Evolutionary conservation across 2,113 vertebrate species (phyloP), one percentile per base, ranked within the genome.

Genomic region (Phalacrocorax carbo): DNA sequence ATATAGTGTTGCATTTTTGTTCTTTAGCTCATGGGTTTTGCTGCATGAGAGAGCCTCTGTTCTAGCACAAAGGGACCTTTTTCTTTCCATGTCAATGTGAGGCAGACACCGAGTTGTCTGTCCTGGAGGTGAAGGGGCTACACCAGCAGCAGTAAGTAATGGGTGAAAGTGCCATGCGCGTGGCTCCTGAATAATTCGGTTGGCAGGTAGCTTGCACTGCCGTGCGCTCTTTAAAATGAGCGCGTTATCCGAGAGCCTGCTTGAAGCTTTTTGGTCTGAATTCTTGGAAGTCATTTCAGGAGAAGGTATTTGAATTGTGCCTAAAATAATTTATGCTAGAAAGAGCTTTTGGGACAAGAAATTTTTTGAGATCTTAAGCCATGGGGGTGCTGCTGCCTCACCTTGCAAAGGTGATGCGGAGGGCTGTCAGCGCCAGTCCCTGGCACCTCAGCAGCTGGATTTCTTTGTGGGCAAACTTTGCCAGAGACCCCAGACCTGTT

Each of bases 241-340:
- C 1, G 16, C 2, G 2, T 61, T 72, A 62, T 22, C 64, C 13
- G 54, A 42, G 52, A 93, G 64, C 32, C 82, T 92, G 55, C 92
- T 90, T 15, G 55, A 80, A 82, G 49, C 64, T 78, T 54, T 57
- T 58, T 81, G 82, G 1, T 75, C 83, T 78, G 29, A 49, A 15
- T 81, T 68, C 76, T 84, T 96, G 80, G 38, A 52, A 51, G 5
- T 13, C 18, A 22, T 93, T 87, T 64, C 91, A 68, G 69, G 82
- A 70, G 51, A 89, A 68, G 14, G 10, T 34, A 10, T n/a, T 84
- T 76, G 61, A 68, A 27, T 92, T 72, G 46, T 62, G 19, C 55
- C 51, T 46, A 14, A 85, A 93, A 62, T 49, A 57, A 75, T 49
- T 26, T 9, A 21, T 42, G 42, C 58, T 25, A 66, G 27, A 54